Evolutionary conservation across 2,797 vertebrate species (phyloP).

Genomic region (Xyrichtys novacula): DNA sequence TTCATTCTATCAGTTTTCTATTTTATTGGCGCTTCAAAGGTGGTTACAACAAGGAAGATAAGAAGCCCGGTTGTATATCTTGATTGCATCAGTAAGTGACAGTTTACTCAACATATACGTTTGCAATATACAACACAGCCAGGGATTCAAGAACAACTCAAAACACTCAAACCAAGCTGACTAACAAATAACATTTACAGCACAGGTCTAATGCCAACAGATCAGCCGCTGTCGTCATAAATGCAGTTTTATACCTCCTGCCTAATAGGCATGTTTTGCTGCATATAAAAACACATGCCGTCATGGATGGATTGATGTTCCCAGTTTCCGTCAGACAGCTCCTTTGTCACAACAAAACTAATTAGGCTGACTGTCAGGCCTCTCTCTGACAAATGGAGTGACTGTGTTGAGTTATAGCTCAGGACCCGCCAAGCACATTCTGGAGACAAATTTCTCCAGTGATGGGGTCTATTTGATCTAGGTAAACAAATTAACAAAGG

Average conservation of each 20-base stretch:
- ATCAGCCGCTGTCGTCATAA: slow-evolving; percentile 5
- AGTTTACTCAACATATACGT: not conserved
- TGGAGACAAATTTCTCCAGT: slow-evolving; percentile 60
- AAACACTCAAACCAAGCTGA: slow-evolving; percentile 26
- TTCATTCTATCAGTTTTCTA: not conserved
- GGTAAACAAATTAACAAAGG: slow-evolving; percentile 74
- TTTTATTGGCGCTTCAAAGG: not conserved
- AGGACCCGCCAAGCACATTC: slow-evolving; percentile 50
- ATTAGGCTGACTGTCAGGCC: slow-evolving; percentile 74
- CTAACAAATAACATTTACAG: slow-evolving; percentile 21
- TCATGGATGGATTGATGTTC: slow-evolving; percentile 64
- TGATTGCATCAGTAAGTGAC: slow-evolving; percentile 22
- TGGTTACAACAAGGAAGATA: not conserved
- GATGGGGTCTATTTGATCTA: slow-evolving; percentile 72
- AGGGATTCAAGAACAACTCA: slow-evolving; percentile 6
- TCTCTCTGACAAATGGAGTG: slow-evolving; percentile 68
- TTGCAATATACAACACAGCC: slow-evolving; percentile 9
- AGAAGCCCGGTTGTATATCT: slow-evolving; percentile 4
- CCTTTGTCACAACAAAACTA: slow-evolving; percentile 77
- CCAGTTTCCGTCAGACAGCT: slow-evolving; percentile 60
- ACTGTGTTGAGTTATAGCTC: slow-evolving; percentile 64
- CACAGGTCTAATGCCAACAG: slow-evolving; percentile 9
- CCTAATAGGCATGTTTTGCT: slow-evolving; percentile 33
- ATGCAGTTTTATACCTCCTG: slow-evolving; percentile 12
- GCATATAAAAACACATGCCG: slow-evolving; percentile 56